Base-by-base conservation (phyloP, 2,113 vertebrate genomes). In the Trochalopteron elliotii region DNA sequence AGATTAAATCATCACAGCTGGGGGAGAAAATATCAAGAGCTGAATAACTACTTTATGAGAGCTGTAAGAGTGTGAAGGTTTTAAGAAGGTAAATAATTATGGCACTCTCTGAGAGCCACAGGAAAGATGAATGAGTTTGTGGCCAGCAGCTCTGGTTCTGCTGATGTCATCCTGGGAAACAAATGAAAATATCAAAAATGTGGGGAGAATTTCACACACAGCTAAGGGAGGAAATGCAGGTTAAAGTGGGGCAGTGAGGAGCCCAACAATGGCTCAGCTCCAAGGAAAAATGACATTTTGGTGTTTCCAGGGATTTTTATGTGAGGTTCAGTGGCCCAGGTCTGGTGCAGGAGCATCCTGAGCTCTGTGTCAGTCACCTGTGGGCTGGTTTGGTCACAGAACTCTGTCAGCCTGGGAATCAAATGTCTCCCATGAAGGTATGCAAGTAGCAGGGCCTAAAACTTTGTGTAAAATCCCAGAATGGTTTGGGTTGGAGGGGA, bases 1-100 rank as follows among this genome's bases (percentile, higher is more conserved):
- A 80, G 96, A 97, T 96, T 97, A 95, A 97, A 97, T 97, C 90
- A 97, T 96, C 96, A 80, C 97, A 97, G 95, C 97, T 97, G 95
- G 96, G 96, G 87, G 33, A 95, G 92, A 95, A 96, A 97, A 87
- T 95, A 97, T 57, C 88, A 93, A 94, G 95, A 94, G 86, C 90
- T 96, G 93, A 97, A 93, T 67, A 91, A 94, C 80, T 91, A 87
- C 82, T 96, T 97, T 96, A 96, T 97, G 91, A 91, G 86, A 70
- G 83, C 47, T 90, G 35, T 93, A 90, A 95, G 88, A 95, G 94
- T 70, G 92, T 71, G 92, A 96, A 94, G 87, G 86, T 77, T 96
- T 95, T 77, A 94, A 94, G 96, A 68, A 93, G 90, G 75, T 95
- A 81, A 96, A 93, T 96, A 95, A 96, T 94, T 93, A 69, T n/a